Percentiles rank a stretch among this genome's conserved stretches.
Evolutionary conservation across 2,888 invertebrate genomes (phyloP).

Genomic region (Pseudococcus longispinus): DNA sequence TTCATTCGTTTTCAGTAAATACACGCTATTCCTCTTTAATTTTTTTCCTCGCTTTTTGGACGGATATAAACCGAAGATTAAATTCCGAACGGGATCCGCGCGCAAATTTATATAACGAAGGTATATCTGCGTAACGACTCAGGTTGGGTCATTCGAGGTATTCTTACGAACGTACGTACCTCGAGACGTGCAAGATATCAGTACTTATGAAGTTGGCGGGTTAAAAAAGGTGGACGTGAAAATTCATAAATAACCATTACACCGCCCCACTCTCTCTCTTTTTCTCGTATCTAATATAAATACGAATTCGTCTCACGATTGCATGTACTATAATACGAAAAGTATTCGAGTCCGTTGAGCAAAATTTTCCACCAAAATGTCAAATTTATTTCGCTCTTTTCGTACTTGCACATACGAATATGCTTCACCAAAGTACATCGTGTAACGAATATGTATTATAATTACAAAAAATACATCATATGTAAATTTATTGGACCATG

Average conservation of each 20-base stretch:
- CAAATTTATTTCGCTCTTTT: background rate
- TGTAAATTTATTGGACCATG: constrained; percentile 22
- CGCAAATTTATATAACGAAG: background rate
- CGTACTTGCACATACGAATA: background rate
- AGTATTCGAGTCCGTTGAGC: background rate
- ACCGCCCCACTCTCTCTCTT: background rate
- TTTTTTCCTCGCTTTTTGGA: background rate
- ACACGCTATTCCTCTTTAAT: background rate
- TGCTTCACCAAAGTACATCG: background rate
- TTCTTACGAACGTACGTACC: background rate
- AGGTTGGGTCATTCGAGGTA: background rate
- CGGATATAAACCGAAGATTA: constrained; percentile 7
- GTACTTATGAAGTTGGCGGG: background rate
- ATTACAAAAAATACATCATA: constrained; percentile 8
- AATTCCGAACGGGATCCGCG: background rate
- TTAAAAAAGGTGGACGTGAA: background rate
- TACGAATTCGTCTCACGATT: constrained; percentile 6
- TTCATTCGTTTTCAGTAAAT: background rate
- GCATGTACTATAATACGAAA: background rate
- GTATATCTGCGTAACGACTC: background rate
- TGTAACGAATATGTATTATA: constrained; percentile 1
- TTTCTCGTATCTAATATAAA: background rate
- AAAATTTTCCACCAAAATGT: background rate
- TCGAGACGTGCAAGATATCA: background rate
- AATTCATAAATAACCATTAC: constrained; percentile 19